These are phyloP conservation scores for Didymodactylos carnosus DNA, from an alignment of 2,888 invertebrate genomes.

Conservation along the genomic window DNA sequence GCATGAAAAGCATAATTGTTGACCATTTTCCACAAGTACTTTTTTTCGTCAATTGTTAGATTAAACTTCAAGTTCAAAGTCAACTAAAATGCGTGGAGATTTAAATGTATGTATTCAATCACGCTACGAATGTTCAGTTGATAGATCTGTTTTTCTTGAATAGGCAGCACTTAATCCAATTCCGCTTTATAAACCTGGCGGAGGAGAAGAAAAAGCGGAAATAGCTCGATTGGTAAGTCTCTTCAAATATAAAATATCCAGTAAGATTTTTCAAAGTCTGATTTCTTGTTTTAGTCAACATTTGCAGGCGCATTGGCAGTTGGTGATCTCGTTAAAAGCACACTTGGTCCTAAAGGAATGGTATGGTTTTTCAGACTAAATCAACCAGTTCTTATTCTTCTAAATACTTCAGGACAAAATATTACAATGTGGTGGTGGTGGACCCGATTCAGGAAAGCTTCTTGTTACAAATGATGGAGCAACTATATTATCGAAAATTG, in stretches of 20 bases:
- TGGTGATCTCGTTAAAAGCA: constrained; percentile 90
- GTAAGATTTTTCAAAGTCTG: background rate
- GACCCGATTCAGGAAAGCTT: constrained; percentile 40
- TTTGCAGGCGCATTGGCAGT: constrained; percentile 97
- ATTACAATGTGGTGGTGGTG: constrained; percentile 26
- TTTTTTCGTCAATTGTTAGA: background rate
- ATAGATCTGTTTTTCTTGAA: constrained; percentile 3
- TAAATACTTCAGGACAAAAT: constrained; percentile 39
- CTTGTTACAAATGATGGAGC: constrained; percentile 98
- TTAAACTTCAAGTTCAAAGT: background rate
- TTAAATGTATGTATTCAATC: background rate
- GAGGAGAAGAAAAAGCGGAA: constrained; percentile 92
- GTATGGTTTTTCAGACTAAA: constrained; percentile 21
- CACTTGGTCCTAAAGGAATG: constrained; percentile 97
- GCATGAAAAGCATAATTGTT: too few species aligned
- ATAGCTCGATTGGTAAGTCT: constrained; percentile 55
- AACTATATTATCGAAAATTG: constrained; percentile 81
- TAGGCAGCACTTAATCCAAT: constrained; percentile 56
- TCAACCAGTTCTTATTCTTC: background rate
- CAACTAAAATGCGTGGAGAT: background rate
- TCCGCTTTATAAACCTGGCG: constrained; percentile 75
- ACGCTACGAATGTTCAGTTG: background rate
- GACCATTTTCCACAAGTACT: too few species aligned
- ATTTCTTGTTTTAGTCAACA: constrained; percentile 45
- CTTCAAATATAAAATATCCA: background rate